A percentile compares a stretch with the other conserved stretches of the same genome.
Evolutionary conservation across 2,797 vertebrate species (phyloP).

Genomic region (Sebastiscus tertius): DNA sequence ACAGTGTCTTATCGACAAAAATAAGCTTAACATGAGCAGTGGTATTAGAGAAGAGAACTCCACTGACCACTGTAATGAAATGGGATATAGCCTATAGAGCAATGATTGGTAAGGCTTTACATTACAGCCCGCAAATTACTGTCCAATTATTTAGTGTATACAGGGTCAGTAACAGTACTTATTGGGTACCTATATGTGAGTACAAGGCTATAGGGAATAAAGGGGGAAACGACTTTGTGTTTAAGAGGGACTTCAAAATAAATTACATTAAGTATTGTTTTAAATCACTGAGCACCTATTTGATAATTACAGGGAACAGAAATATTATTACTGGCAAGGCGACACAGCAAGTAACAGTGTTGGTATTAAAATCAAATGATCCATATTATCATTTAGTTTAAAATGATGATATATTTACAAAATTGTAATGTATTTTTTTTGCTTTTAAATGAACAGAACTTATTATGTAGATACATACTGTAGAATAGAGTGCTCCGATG

Average conservation of each 20-base stretch:
- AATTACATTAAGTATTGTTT: background rate
- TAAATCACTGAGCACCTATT: background rate
- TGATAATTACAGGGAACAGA: background rate
- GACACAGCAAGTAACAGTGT: background rate
- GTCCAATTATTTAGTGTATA: background rate
- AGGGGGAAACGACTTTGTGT: background rate
- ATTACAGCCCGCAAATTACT: background rate
- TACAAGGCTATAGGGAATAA: background rate
- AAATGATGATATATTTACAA: background rate
- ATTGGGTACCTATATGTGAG: background rate
- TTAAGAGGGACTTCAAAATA: background rate
- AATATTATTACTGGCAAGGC: background rate
- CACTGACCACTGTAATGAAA: background rate
- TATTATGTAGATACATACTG: background rate
- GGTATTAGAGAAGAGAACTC: background rate
- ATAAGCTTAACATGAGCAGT: conserved; percentile 6
- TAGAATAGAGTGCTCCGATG: background rate
- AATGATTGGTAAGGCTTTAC: background rate
- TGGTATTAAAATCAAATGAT: background rate
- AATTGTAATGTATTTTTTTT: background rate
- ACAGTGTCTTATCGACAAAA: conserved; percentile 28
- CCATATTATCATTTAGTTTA: background rate
- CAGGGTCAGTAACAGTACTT: background rate
- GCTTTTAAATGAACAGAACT: background rate
- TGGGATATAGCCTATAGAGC: background rate